Conservation (phyloP, 2,797 vertebrate genomes). For the Scolopax bukidnonensis region DNA sequence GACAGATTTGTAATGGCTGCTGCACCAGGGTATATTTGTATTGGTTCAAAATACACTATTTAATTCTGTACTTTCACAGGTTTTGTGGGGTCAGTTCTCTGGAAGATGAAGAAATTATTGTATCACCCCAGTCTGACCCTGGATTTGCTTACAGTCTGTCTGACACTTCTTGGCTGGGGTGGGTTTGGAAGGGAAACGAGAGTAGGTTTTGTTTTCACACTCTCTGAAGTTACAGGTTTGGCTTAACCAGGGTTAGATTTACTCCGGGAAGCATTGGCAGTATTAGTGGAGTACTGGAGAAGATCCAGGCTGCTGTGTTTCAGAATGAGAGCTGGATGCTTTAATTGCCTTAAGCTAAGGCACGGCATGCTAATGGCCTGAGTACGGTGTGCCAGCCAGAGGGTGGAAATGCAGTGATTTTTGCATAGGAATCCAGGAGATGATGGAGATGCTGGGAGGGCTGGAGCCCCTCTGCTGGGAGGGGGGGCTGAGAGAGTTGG, state of each 20-base stretch:
- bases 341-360: background rate
- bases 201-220: background rate
- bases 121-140: background rate
- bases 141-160: background rate
- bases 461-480: background rate
- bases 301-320: background rate
- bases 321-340: background rate
- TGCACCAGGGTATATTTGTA: background rate
- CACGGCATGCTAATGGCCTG: background rate
- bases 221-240: conserved; percentile 7
- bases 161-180: background rate
- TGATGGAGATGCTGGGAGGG: background rate
- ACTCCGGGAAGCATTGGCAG: background rate
- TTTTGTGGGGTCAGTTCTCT: background rate
- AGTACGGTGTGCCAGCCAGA: background rate
- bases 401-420: background rate
- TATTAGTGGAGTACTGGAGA: background rate
- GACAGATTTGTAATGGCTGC: background rate
- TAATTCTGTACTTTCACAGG: background rate
- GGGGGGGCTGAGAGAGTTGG: background rate
- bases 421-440: background rate
- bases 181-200: background rate
- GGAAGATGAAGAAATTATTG: background rate
- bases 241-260: background rate
- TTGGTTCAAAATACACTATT: background rate